These are phyloP conservation scores for Formicarius rufipectus DNA, from an alignment of 2,113 vertebrate genomes.

Conservation along the genomic window DNA sequence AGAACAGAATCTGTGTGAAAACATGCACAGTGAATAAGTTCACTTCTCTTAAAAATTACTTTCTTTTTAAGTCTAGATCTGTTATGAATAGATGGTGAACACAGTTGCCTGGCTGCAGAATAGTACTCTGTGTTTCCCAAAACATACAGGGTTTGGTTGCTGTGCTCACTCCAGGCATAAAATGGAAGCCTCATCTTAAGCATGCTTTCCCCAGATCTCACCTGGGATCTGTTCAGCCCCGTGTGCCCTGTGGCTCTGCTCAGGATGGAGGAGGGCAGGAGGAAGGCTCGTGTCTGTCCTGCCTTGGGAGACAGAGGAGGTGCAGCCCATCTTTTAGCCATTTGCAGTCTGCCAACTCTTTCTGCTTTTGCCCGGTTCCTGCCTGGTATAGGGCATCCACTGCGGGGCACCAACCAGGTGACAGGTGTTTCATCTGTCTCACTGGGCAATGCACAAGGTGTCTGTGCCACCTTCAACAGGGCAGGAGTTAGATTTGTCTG, in stretches of 20 bases:
- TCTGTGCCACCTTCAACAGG: rapidly evolving
- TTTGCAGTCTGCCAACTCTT: neutral
- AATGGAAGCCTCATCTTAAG: neutral
- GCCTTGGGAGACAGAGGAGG: neutral
- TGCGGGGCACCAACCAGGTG: no score
- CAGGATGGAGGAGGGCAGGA: neutral
- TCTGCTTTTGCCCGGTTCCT: neutral
- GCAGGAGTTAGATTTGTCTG: neutral
- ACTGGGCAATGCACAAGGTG: neutral
- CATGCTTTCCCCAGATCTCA: neutral
- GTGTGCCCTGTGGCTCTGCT: neutral
- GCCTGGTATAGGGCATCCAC: no score
- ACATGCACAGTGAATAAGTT: neutral
- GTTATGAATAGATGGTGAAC: neutral
- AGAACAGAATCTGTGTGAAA: neutral
- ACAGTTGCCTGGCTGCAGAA: neutral
- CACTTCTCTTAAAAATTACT: neutral
- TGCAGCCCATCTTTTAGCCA: rapidly evolving
- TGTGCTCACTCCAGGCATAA: neutral
- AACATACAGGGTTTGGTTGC: neutral
- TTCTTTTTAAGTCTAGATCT: neutral
- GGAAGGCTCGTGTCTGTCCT: neutral
- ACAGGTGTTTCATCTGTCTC: neutral
- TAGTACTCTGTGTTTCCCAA: neutral
- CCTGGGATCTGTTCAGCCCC: neutral